Percentiles rank a stretch among this genome's conserved stretches.
Evolutionary conservation across 2,888 invertebrate genomes (phyloP).

Genomic region (Leucoma salicis): DNA sequence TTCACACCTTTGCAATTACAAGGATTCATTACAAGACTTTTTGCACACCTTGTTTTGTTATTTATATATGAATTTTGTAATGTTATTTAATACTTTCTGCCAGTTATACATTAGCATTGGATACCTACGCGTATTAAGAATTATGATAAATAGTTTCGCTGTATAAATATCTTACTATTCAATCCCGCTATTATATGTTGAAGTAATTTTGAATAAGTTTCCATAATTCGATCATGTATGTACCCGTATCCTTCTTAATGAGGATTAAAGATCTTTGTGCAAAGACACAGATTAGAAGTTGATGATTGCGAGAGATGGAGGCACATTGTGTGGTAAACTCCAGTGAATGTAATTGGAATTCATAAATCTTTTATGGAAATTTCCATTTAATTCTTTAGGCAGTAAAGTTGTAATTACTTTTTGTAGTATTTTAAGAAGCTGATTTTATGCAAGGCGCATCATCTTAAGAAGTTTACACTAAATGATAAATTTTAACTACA

Average conservation of each 20-base stretch:
- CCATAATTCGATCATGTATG: constrained; percentile 2
- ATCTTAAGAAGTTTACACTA: constrained; percentile 51
- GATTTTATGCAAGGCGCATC: constrained; percentile 19
- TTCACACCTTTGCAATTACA: constrained; percentile 40
- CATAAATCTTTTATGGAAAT: constrained; percentile 1
- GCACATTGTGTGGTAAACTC: constrained; percentile 43
- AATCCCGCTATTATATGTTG: no score
- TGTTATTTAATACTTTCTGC: constrained; percentile 9
- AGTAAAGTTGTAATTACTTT: constrained; percentile 11
- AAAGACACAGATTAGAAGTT: constrained; percentile 38
- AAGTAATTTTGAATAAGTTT: not conserved
- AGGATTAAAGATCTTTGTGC: constrained; percentile 25
- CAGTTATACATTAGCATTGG: no score
- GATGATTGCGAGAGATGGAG: constrained; percentile 42
- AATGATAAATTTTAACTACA: constrained; percentile 25
- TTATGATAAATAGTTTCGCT: no score
- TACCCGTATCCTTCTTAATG: constrained; percentile 23
- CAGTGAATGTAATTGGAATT: constrained; percentile 22
- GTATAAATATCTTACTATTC: no score
- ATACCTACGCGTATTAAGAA: no score
- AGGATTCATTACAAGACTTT: constrained; percentile 13
- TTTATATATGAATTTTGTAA: constrained; percentile 8
- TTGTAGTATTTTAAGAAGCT: constrained; percentile 2
- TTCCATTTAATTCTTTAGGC: constrained; percentile 4
- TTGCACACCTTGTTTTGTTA: constrained; percentile 6